A percentile compares a stretch with the other conserved stretches of the same genome.
phyloP scores from a whole-genome alignment of 92 coral and sea anemone species.

The Palythoa heliodiscus region DNA sequence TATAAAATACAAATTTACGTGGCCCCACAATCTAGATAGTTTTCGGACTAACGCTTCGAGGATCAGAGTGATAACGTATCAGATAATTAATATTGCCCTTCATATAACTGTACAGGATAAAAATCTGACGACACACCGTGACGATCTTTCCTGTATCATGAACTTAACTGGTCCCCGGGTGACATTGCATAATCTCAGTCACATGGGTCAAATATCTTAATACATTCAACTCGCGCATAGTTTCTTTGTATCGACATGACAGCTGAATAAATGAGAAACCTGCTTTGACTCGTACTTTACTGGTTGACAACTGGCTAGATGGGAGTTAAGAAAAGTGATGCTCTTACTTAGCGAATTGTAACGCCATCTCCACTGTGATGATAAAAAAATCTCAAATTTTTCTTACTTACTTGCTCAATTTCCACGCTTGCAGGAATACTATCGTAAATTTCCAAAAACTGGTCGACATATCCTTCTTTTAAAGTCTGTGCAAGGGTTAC shows the following conservation, averaged over 20 bases:
- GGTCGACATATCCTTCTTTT: slow-evolving; percentile 85
- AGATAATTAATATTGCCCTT: background rate
- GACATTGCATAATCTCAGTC: slow-evolving; percentile 67
- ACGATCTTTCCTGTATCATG: slow-evolving; percentile 42
- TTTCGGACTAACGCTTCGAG: background rate
- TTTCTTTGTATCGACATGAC: slow-evolving; percentile 47
- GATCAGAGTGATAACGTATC: background rate
- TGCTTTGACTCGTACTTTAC: background rate
- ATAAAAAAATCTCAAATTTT: background rate
- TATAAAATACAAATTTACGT: background rate
- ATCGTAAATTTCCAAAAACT: slow-evolving; percentile 90
- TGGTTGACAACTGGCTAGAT: background rate
- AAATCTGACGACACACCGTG: slow-evolving; percentile 32
- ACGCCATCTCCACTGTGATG: slow-evolving; percentile 27
- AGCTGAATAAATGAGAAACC: slow-evolving; percentile 43
- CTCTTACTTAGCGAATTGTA: slow-evolving; percentile 61
- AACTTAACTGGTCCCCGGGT: slow-evolving; percentile 38
- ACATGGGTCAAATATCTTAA: slow-evolving; percentile 51
- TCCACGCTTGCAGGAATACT: slow-evolving; percentile 79
- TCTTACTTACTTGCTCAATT: slow-evolving; percentile 69
- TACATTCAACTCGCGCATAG: slow-evolving; percentile 57
- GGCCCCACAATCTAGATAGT: background rate
- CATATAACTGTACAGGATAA: background rate
- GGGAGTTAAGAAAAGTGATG: background rate
- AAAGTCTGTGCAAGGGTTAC: slow-evolving; percentile 81